A percentile compares a stretch with the other conserved stretches of the same genome.
These are phyloP conservation scores for Tetramorium alpestre DNA, from an alignment of 1,140 invertebrate species.

Conservation along the genomic window DNA sequence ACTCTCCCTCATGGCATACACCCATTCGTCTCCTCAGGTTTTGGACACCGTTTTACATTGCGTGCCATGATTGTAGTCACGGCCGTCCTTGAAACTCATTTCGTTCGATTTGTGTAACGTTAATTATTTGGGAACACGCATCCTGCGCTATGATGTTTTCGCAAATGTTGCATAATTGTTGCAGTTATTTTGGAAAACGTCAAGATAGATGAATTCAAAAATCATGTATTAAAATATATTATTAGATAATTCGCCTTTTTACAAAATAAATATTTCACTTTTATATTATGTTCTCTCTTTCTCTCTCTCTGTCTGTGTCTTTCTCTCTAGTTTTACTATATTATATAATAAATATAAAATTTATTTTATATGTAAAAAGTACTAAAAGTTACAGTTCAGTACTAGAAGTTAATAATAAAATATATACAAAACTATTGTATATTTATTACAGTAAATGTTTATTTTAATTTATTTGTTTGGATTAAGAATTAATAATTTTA, in stretches of 20 bases:
- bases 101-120: conserved; percentile 25
- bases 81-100: conserved; percentile 76
- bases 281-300: background rate
- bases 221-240: background rate
- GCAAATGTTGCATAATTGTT: background rate
- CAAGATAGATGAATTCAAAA: background rate
- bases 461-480: background rate
- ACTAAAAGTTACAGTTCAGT: too few species aligned
- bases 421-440: background rate
- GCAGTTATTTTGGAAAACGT: background rate
- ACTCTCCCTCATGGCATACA: conserved; percentile 4
- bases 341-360: background rate
- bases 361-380: background rate
- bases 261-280: background rate
- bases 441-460: background rate
- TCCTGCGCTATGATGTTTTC: background rate
- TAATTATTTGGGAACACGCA: conserved; percentile 16
- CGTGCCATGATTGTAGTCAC: conserved; percentile 26
- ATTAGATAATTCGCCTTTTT: background rate
- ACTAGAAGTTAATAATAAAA: background rate
- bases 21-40: conserved; percentile 34
- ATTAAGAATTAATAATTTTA: background rate
- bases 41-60: conserved; percentile 7
- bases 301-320: background rate
- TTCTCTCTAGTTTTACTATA: background rate